A percentile compares a stretch with the other conserved stretches of the same genome.
These are phyloP conservation scores for Oncorhynchus tshawytscha DNA, from an alignment of 2,113 vertebrate species.

Conservation along the genomic window DNA sequence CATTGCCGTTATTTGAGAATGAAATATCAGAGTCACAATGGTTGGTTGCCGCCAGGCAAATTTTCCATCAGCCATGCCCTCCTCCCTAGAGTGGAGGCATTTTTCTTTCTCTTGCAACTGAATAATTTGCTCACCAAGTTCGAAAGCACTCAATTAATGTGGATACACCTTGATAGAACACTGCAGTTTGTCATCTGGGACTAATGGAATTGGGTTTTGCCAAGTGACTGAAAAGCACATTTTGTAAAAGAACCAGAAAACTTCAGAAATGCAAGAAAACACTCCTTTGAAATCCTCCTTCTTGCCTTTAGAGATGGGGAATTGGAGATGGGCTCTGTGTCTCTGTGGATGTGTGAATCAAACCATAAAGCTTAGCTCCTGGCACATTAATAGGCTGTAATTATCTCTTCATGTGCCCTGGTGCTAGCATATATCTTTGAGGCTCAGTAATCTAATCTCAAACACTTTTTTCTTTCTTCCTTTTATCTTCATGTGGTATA, in stretches of 20 bases:
- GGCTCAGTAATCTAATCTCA: conserved; percentile 21
- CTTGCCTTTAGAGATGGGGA: conserved; percentile 1
- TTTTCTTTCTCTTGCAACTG: neutral
- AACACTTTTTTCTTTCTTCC: conserved; percentile 9
- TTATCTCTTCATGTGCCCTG: conserved; percentile 12
- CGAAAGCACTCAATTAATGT: conserved; percentile 1
- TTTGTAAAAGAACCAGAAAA: neutral
- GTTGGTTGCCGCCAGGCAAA: neutral
- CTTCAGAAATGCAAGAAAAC: neutral
- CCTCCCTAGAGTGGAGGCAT: conserved; percentile 2
- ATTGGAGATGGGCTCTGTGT: conserved; percentile 7
- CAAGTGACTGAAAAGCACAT: conserved; percentile 4
- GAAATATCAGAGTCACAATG: neutral
- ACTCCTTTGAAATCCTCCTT: neutral
- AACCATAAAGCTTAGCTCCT: conserved; percentile 6
- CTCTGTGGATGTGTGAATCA: conserved; percentile 10
- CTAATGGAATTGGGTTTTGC: conserved; percentile 1
- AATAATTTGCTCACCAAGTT: neutral
- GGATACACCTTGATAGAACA: neutral
- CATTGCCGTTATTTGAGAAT: neutral
- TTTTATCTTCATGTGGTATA: conserved; percentile 29
- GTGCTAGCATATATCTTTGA: conserved; percentile 5
- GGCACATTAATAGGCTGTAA: conserved; percentile 18
- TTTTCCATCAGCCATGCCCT: neutral
- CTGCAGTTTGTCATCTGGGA: conserved; percentile 2